Percentiles rank a stretch among this genome's conserved stretches.
phyloP scores from a whole-genome alignment of 1,140 invertebrate species.

The Drosophila leontia region DNA sequence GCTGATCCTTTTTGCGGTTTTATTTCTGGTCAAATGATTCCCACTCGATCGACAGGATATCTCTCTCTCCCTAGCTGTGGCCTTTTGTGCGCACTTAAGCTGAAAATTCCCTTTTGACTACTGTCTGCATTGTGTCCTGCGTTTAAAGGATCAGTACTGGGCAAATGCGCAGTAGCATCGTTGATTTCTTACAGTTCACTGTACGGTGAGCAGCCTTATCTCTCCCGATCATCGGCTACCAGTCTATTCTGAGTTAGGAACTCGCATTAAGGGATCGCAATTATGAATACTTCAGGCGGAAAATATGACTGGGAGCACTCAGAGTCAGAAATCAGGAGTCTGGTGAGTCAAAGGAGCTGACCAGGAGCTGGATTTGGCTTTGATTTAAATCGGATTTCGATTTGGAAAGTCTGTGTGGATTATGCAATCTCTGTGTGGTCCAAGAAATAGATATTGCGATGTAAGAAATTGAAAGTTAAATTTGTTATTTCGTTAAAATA shows the following conservation, averaged over 20 bases:
- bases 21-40: conserved; percentile 81
- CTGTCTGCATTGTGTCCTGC: conserved; percentile 58
- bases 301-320: conserved; percentile 45
- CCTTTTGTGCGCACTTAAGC: conserved; percentile 67
- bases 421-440: conserved; percentile 72
- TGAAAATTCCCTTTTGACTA: conserved; percentile 75
- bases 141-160: conserved; percentile 68
- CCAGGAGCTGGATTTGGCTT: not conserved
- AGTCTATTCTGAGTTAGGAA: conserved; percentile 9
- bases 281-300: conserved; percentile 65
- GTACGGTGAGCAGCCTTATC: conserved; percentile 40
- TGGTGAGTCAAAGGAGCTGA: not conserved
- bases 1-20: conserved; percentile 72
- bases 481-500: too few species aligned
- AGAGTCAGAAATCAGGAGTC: conserved; percentile 34
- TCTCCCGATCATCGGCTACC: conserved; percentile 28
- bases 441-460: not conserved
- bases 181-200: conserved; percentile 81
- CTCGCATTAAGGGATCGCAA: conserved; percentile 63
- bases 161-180: conserved; percentile 76
- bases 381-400: not conserved
- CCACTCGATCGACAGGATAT: conserved; percentile 68
- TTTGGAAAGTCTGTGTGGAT: conserved; percentile 4
- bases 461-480: too few species aligned
- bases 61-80: conserved; percentile 20